Percentiles rank a stretch among this genome's conserved stretches.
Conservation (phyloP, 1,140 invertebrate species). For the Dinothrombium tinctorium region DNA sequence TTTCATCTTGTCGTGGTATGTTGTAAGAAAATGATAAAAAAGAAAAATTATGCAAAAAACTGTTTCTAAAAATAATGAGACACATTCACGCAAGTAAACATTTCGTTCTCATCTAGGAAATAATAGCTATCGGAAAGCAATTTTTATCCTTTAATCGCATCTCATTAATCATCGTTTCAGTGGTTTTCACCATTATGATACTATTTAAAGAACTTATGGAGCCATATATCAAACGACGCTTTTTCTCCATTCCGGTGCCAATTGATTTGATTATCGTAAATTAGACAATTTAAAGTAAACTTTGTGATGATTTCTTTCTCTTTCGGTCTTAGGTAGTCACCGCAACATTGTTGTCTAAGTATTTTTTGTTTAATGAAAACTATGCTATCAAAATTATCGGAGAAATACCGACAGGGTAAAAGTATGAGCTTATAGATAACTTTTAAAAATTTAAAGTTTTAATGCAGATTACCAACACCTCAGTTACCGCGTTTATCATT, state of each 20-base stretch:
- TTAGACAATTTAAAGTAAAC: too few relatives aligned
- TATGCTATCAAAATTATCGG: constrained; percentile 6
- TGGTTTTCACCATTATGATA: constrained; percentile 13
- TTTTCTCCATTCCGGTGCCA: constrained; percentile 9
- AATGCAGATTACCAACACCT: constrained; percentile 20
- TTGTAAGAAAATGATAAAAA: not conserved
- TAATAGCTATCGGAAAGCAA: constrained; percentile 17
- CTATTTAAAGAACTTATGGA: constrained; percentile 19
- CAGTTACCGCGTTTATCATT: constrained; percentile 21
- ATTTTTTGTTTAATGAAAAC: constrained; percentile 5
- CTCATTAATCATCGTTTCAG: constrained; percentile 14
- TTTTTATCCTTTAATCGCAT: constrained; percentile 19
- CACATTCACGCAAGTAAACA: constrained; percentile 2
- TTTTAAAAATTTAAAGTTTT: constrained; percentile 25
- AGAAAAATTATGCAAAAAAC: not conserved
- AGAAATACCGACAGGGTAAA: constrained; percentile 1
- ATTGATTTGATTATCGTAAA: constrained; percentile 14
- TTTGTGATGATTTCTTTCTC: too few relatives aligned
- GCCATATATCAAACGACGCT: constrained; percentile 5
- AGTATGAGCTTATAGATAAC: constrained; percentile 25
- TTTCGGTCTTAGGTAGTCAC: too few relatives aligned
- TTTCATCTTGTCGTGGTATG: constrained; percentile 8
- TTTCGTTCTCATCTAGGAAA: not conserved
- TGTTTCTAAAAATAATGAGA: not conserved
- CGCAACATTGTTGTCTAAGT: not conserved